Base-by-base conservation (phyloP, 2,888 invertebrate genomes). In the Yponomeuta sedellus region DNA sequence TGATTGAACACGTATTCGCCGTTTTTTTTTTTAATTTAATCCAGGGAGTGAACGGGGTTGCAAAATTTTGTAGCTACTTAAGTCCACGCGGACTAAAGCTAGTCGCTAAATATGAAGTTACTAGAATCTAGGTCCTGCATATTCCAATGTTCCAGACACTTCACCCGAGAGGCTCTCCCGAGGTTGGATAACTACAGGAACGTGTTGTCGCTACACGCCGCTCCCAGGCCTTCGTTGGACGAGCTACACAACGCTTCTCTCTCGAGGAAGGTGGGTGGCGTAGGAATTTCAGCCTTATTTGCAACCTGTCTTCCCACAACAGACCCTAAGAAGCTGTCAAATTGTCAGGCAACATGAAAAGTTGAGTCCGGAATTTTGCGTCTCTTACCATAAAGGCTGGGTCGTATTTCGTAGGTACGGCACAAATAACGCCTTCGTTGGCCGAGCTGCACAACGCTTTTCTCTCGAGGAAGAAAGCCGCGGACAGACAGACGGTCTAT, bases 361-460 rank as follows among this genome's bases (percentile, higher is more conserved):
- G 2, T 25, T 25, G 2, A 25, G 3, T 1, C 34, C 34, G 8
- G 34, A 34, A 5, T 8, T 34, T 34, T 34, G 6, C 34, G 34
- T 34, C 8, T 34, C n/a, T n/a, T n/a, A n/a, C n/a, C n/a, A n/a
- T n/a, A 1, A 25, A 25, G 25, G 25, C n/a, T 25, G 25, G 25
- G 2, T 25, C 6, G 6, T 8, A 34, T 34, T 34, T 34, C 34
- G 10, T 5, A 34, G 6, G 34, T 8, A 34, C 34, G 5, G 34
- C 10, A 0, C 34, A 34, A 34, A 34, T 34, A 8, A 34, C 34
- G 71, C 97, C 97, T 19, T 97, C 97, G 5, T 86, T 97, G 69
- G 97, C 97, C 80, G 97, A 97, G 84, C 93, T 97, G 20, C 97
- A 97, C 85, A 96, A 97, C 82, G 94, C 96, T 67, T 96, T 96